Evolutionary conservation across 2,113 vertebrate species (phyloP).

Genomic region (Dipodomys stephensi): DNA sequence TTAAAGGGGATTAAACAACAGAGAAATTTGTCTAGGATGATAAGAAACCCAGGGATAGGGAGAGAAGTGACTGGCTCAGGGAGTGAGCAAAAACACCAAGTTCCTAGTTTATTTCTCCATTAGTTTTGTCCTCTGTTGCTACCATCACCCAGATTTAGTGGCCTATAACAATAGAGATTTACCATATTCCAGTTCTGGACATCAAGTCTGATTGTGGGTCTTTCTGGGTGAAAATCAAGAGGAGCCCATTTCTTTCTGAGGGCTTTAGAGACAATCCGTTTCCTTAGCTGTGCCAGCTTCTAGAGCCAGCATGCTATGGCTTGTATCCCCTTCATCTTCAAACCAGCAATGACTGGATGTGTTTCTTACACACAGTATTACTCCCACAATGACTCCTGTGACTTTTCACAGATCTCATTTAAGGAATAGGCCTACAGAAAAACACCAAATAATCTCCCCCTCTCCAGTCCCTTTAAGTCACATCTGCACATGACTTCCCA

Average conservation of each 20-base stretch:
- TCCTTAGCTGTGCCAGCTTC: neutral
- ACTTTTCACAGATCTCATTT: neutral
- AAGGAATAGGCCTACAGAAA: neutral
- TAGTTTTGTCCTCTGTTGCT: neutral
- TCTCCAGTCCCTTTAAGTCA: neutral
- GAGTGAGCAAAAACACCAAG: neutral
- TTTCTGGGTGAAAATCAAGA: neutral
- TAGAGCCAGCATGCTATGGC: neutral
- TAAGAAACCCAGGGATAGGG: neutral
- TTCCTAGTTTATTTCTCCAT: neutral
- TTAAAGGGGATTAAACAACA: neutral
- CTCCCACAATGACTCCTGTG: neutral
- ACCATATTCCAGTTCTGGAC: neutral
- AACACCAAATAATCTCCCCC: neutral
- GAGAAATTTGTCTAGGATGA: neutral
- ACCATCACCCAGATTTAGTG: neutral
- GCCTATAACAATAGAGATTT: neutral
- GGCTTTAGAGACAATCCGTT: neutral
- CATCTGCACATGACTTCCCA: neutral
- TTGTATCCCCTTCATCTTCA: neutral
- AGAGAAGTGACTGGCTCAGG: neutral
- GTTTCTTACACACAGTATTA: neutral
- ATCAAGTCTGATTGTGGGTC: neutral
- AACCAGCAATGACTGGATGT: neutral
- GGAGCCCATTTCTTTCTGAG: neutral